These are phyloP conservation scores for Stichodactyla mertensii DNA, from an alignment of 64 coral and sea anemone genomes.

Conservation along the genomic window DNA sequence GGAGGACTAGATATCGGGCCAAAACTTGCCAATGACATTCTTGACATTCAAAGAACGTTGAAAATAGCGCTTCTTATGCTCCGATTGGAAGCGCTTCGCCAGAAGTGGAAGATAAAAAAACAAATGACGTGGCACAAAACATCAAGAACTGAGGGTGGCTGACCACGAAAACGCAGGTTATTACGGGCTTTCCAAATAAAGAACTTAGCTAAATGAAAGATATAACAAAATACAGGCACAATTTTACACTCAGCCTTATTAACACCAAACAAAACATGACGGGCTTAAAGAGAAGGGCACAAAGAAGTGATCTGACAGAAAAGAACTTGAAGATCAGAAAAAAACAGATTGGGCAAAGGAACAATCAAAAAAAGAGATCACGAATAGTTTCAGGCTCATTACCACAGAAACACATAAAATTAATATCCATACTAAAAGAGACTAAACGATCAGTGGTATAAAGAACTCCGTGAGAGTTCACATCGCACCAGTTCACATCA, in stretches of 20 bases:
- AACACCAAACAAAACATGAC: not conserved
- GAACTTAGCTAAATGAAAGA: not conserved
- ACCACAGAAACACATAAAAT: not conserved
- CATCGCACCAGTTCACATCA: no score
- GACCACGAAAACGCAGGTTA: not conserved
- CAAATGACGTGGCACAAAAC: not conserved
- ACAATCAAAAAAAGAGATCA: slow-evolving; percentile 5
- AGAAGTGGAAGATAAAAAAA: not conserved
- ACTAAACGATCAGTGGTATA: slow-evolving; percentile 4
- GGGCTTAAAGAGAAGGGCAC: not conserved
- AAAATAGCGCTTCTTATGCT: not conserved
- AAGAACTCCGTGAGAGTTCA: slow-evolving; percentile 35
- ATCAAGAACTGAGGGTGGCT: not conserved
- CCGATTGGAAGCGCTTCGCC: not conserved
- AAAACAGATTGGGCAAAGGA: not conserved
- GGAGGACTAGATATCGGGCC: no score
- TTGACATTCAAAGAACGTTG: not conserved
- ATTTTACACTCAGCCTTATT: not conserved
- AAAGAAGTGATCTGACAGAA: not conserved
- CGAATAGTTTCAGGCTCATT: not conserved
- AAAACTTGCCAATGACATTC: not conserved
- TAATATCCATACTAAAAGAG: not conserved
- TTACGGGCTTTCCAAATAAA: not conserved
- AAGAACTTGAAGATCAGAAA: not conserved
- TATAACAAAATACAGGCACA: not conserved